Evolutionary conservation across 1,140 invertebrate species (phyloP).

Genomic region (Zaprionus davidi): DNA sequence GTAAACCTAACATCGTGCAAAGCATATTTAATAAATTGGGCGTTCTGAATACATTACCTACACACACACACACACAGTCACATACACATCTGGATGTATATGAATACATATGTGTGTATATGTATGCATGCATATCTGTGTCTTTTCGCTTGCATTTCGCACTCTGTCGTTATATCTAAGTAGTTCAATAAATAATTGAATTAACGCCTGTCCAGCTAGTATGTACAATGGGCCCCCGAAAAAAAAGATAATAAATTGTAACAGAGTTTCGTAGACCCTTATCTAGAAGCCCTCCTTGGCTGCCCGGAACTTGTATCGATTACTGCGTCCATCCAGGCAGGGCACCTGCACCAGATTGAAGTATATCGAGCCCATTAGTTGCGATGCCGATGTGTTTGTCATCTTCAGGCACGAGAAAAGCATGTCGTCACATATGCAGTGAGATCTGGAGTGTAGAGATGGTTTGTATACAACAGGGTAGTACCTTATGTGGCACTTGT

Average conservation of each 20-base stretch:
- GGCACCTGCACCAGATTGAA: conserved; percentile 92
- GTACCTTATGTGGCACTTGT: background rate
- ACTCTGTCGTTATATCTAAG: conserved; percentile 27
- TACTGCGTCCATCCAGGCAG: conserved; percentile 88
- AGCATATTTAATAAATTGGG: conserved; percentile 36
- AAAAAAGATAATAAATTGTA: conserved; percentile 30
- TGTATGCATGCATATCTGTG: conserved; percentile 8
- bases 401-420: conserved; percentile 92
- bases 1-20: conserved; percentile 53
- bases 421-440: conserved; percentile 93
- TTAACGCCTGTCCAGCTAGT: conserved; percentile 27
- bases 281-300: conserved; percentile 79
- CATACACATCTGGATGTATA: background rate
- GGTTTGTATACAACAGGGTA: background rate
- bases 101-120: background rate
- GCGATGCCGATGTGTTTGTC: conserved; percentile 88
- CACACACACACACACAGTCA: background rate
- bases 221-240: conserved; percentile 27
- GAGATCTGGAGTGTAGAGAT: conserved; percentile 86
- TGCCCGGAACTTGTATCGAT: conserved; percentile 74
- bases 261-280: background rate
- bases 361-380: conserved; percentile 93
- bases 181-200: conserved; percentile 57
- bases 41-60: conserved; percentile 8
- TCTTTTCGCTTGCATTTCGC: background rate